A percentile compares a stretch with the other conserved stretches of the same genome.
Evolutionary conservation across 2,797 vertebrate genomes (phyloP).

Genomic region (Pseudopleuronectes americanus): DNA sequence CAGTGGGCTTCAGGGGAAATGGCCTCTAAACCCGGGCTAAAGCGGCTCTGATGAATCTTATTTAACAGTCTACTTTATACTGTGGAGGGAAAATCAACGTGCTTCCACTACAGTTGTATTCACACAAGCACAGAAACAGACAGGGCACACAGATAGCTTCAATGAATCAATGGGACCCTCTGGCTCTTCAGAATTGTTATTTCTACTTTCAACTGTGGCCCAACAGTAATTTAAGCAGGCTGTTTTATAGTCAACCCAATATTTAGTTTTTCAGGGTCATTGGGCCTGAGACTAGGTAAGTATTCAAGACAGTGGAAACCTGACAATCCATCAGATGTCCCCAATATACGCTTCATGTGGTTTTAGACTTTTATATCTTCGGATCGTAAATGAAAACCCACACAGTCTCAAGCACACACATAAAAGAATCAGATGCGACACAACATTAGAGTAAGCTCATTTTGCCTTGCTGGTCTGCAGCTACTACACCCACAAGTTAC

Average conservation of each 20-base stretch:
- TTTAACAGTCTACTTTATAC: constrained; percentile 67
- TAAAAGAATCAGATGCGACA: not conserved
- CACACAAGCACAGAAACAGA: constrained; percentile 43
- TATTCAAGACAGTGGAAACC: not conserved
- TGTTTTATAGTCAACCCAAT: constrained; percentile 31
- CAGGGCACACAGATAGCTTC: constrained; percentile 25
- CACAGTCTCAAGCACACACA: not conserved
- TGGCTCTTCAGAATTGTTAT: constrained; percentile 22
- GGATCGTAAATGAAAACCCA: not conserved
- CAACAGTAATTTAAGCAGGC: constrained; percentile 24
- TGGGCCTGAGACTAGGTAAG: not conserved
- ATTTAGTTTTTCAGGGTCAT: constrained; percentile 19
- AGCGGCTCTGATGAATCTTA: constrained; percentile 74
- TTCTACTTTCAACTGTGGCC: constrained; percentile 1
- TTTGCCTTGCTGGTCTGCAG: not conserved
- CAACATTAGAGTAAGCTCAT: not conserved
- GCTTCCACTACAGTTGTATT: constrained; percentile 39
- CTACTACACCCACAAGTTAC: no score
- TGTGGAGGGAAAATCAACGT: constrained; percentile 44
- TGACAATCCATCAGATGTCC: constrained; percentile 7
- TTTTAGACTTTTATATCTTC: constrained; percentile 1
- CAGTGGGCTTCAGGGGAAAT: constrained; percentile 74
- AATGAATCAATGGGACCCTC: constrained; percentile 34
- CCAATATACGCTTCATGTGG: not conserved
- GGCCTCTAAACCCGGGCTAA: constrained; percentile 72